Evolutionary conservation across 2,113 vertebrate species (phyloP), one percentile per base, ranked within the genome.

Genomic region (Phocoena sinus): DNA sequence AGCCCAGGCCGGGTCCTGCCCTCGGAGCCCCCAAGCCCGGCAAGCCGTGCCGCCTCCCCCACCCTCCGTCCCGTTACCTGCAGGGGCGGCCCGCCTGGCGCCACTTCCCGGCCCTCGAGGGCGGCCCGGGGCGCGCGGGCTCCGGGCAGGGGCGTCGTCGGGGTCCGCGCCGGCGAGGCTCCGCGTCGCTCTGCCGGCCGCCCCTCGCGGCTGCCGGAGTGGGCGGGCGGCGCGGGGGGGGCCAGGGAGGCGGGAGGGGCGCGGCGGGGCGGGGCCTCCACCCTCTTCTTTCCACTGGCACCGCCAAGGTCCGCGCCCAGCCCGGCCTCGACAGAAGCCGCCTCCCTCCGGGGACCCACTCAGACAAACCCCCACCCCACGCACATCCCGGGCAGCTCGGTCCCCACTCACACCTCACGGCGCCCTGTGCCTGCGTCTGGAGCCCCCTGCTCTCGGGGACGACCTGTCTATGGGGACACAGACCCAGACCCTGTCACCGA

Each of bases 221-320:
- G 89, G 93, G 95, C 94, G 93, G 97, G 77, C 85, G 71, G 67
- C 50, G 63, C 44, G 41, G 38, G 53, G 53, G 82, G 56, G 44
- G 14, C 53, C 21, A 31, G 63, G 63, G 65, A 41, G 77, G 94
- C 71, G 74, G 96, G 96, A 67, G 81, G 70, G 94, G 91, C 89
- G 89, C 94, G 89, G 92, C 70, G 97, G 97, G 97, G 96, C 97
- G 97, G 96, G 96, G 97, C 98, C 94, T 96, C 92, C 94, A 2
- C 95, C 95, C 89, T 70, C 71, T 73, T 97, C 97, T 98, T 98
- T 98, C 97, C 97, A 96, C 58, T 25, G 95, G 95, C 90, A 3
- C 74, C 0, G 98, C 98, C 97, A 96, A 95, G 86, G 91, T 94
- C 86, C 6, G 89, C 5, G 23, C 65, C 50, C 74, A 6, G 26